phyloP scores from a whole-genome alignment of 2,888 invertebrate species.

The Limnephilus lunatus region DNA sequence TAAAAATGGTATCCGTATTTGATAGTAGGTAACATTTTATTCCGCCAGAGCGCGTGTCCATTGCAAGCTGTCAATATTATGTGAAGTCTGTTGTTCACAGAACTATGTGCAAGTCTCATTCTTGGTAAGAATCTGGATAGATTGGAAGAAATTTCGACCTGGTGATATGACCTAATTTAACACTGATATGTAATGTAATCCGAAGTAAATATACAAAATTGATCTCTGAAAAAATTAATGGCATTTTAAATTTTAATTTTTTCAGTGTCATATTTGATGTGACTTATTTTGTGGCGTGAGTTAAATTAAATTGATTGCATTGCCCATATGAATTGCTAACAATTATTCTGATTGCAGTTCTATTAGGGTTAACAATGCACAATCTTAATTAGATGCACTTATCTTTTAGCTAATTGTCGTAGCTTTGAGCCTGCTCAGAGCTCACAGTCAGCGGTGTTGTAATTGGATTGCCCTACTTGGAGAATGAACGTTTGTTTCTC shows the following conservation, averaged over 20 bases:
- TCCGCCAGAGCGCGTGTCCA: no score
- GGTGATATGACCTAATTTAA: background rate
- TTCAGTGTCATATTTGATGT: background rate
- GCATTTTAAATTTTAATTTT: background rate
- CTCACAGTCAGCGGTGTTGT: constrained; percentile 11
- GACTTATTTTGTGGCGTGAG: background rate
- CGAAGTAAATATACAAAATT: background rate
- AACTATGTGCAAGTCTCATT: background rate
- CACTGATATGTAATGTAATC: background rate
- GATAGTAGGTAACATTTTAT: no score
- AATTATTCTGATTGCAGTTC: background rate
- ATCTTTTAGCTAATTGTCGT: constrained; percentile 27
- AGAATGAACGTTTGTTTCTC: constrained; percentile 9
- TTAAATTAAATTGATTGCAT: background rate
- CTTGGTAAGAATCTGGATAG: background rate
- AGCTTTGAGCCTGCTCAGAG: background rate
- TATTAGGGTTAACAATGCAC: constrained; percentile 5
- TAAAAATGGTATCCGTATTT: no score
- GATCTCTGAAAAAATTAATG: background rate
- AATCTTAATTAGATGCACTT: constrained; percentile 16
- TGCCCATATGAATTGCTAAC: background rate
- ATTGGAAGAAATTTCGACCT: background rate
- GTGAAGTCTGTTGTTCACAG: no score
- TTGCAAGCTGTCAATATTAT: no score
- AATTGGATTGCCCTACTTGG: constrained; percentile 15